Base-by-base conservation (phyloP, 2,888 invertebrate genomes). In the Xestobium rufovillosum region DNA sequence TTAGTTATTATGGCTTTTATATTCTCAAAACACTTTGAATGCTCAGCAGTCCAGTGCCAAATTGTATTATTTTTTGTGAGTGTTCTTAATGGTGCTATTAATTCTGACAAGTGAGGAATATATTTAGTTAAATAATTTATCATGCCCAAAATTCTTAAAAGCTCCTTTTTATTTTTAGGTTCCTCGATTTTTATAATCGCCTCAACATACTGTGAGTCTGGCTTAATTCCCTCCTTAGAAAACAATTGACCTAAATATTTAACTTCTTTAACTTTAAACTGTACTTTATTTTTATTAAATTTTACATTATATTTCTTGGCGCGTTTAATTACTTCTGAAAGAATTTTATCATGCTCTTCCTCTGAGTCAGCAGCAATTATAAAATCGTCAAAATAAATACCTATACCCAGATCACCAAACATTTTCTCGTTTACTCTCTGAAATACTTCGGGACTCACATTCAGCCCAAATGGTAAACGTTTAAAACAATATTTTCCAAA, bases 361-460 rank as follows among this genome's bases (percentile, higher is more conserved):
- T 31, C 30, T 19, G 8, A n/a, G n/a, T n/a, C n/a, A n/a, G 14
- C 34, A 4, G 19, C 27, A 11, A 15, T 25, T 12, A 27, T 19
- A 43, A 55, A 40, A 49, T 57, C 35, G 47, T 61, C 42, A 40
- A 56, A 39, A 41, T 59, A 52, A 4, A 53, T 44, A 15, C 42
- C 33, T 10, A 49, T 37, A 6, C 38, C 33, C 28, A 51, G 42
- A 36, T 48, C 38, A 8, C 34, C 42, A 41, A 49, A 52, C 13
- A 40, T 42, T 34, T 48, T 36, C 26, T 29, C 31, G 36, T 42
- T 52, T 17, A 40, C 28, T 16, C 40, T 36, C 15, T 49, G 47
- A 45, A 52, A 53, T 2, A 47, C 41, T 41, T 50, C 50, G 15
- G 44, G 47, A 27, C 41, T 33, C 6, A 36, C n/a, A n/a, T n/a